Conservation (phyloP, 37 sponge, comb jelly and placozoan species). For the Diacarnus erythraeanus region DNA sequence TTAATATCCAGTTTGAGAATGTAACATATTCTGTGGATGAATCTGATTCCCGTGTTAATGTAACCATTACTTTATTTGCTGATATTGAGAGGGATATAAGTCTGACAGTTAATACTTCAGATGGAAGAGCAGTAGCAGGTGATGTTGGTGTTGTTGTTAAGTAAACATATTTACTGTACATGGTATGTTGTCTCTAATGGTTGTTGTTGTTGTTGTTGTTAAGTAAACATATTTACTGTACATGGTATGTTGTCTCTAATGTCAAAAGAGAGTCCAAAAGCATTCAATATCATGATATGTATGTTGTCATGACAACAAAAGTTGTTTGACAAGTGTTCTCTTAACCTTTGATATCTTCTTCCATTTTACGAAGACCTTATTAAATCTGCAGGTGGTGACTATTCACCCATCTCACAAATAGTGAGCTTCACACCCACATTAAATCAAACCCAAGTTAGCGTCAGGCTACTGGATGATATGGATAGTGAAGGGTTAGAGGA, state of each 20-base stretch:
- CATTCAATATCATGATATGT: too few species aligned
- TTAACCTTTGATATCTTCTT: too few species aligned
- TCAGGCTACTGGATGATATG: slow-evolving; percentile 6
- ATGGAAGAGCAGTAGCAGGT: slow-evolving; percentile 19
- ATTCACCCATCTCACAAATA: neutral
- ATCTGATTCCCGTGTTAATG: neutral
- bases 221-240: too few species aligned
- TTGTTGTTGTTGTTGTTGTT: neutral
- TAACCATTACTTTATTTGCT: neutral
- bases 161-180: neutral
- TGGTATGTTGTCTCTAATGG: neutral
- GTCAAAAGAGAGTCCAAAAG: too few species aligned
- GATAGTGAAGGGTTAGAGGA: slow-evolving; percentile 21
- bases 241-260: too few species aligned
- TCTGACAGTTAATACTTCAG: neutral
- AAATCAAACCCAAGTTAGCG: neutral
- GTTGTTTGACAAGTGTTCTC: too few species aligned
- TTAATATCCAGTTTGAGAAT: neutral
- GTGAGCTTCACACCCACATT: slow-evolving; percentile 12
- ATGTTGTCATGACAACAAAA: too few species aligned
- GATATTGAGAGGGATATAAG: slow-evolving; percentile 5
- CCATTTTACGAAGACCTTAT: too few species aligned
- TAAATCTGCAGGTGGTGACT: slow-evolving; percentile 25
- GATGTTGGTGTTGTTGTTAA: too few species aligned
- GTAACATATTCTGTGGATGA: neutral